phyloP scores from a whole-genome alignment of 2,113 vertebrate genomes.

The Lonchura striata region DNA sequence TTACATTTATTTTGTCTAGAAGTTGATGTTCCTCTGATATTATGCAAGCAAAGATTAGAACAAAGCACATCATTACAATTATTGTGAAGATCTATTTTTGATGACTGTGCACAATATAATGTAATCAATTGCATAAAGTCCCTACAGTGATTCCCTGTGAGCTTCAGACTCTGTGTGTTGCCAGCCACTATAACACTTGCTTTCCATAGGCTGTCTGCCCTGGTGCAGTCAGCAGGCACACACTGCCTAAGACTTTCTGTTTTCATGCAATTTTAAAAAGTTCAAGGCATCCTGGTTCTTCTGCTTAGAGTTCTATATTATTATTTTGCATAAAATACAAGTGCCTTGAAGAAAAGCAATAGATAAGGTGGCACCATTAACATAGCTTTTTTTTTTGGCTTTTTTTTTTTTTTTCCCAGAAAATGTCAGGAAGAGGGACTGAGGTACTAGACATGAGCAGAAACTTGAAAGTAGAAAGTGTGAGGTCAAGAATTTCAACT shows the following conservation, averaged over 20 bases:
- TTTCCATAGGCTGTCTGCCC: neutral
- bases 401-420: neutral
- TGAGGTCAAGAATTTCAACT: neutral
- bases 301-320: neutral
- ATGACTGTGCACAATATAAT: neutral
- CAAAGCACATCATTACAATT: neutral
- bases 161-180: neutral
- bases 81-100: neutral
- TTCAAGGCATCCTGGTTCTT: neutral
- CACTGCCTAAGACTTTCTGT: accelerated
- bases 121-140: neutral
- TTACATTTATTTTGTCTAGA: neutral
- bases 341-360: neutral
- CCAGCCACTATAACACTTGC: neutral
- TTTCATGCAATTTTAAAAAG: neutral
- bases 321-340: neutral
- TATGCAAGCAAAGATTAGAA: neutral
- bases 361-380: neutral
- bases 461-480: neutral
- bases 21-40: neutral
- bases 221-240: neutral
- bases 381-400: accelerated
- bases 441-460: neutral
- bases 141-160: neutral
- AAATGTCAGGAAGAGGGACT: neutral